Evolutionary conservation across 2,888 invertebrate genomes (phyloP).

Genomic region (Athalia cordata): DNA sequence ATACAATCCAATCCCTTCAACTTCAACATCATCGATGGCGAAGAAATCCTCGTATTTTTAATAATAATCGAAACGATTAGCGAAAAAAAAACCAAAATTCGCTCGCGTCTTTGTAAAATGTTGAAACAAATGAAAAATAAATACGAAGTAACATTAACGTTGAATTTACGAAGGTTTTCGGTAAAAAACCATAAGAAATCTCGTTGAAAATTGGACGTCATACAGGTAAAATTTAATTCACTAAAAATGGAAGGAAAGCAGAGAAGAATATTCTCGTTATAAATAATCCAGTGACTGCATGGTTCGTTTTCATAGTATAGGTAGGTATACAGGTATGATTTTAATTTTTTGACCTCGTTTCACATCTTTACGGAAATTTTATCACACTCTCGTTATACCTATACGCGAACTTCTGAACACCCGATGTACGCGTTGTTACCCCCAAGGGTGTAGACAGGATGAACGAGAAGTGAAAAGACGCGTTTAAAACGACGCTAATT

Average conservation of each 20-base stretch:
- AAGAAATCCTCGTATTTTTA: neutral
- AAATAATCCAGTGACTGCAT: neutral
- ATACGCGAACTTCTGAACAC: slow-evolving; percentile 16
- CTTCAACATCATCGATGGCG: neutral
- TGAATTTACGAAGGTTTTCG: too few relatives aligned
- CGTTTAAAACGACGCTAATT: slow-evolving; percentile 30
- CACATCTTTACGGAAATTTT: slow-evolving; percentile 6
- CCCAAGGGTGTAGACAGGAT: neutral
- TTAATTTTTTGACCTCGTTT: neutral
- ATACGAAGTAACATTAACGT: neutral
- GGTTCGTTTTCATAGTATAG: too few relatives aligned
- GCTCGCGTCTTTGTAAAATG: neutral
- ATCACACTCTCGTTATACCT: slow-evolving; percentile 8
- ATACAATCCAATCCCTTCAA: neutral
- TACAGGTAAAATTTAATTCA: neutral
- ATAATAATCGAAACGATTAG: neutral
- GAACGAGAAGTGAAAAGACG: slow-evolving; percentile 13
- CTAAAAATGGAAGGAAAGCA: too few relatives aligned
- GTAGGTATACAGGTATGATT: too few relatives aligned
- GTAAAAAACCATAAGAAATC: too few relatives aligned
- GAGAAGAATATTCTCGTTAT: slow-evolving; percentile 3
- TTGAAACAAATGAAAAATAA: neutral
- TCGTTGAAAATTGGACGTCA: too few relatives aligned
- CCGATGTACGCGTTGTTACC: slow-evolving; percentile 11
- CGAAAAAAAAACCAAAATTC: neutral